A percentile compares a stretch with the other conserved stretches of the same genome.
Conservation (phyloP, 2,113 vertebrate species). For the Plotosus lineatus region DNA sequence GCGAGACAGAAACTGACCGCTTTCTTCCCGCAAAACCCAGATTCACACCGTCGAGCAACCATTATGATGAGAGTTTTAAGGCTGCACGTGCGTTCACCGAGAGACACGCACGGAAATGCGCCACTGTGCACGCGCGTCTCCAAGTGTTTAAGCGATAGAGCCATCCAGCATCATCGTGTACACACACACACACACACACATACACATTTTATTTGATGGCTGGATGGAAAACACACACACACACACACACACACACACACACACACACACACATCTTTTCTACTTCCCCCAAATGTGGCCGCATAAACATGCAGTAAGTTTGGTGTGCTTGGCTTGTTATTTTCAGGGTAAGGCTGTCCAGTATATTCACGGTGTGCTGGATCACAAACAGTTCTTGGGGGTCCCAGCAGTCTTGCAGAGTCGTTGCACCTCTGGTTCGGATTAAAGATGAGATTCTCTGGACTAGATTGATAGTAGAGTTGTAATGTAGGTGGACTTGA, state of each 20-base stretch:
- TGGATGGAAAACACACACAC: no score
- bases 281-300: neutral
- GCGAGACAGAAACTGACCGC: neutral
- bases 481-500: neutral
- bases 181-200: no score
- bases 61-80: neutral
- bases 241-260: no score
- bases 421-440: neutral
- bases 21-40: neutral
- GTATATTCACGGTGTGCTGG: neutral
- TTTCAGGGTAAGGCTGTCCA: neutral
- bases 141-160: neutral
- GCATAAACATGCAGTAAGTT: neutral
- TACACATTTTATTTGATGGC: no score
- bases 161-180: neutral
- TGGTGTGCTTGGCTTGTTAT: neutral
- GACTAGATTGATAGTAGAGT: neutral
- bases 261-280: no score
- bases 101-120: neutral
- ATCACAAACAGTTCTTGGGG: neutral
- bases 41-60: neutral
- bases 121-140: neutral
- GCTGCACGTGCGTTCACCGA: neutral
- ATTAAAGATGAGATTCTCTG: neutral
- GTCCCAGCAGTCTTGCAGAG: neutral